These are phyloP conservation scores for Urechis unicinctus DNA, from an alignment of 2,888 invertebrate species.

Conservation along the genomic window DNA sequence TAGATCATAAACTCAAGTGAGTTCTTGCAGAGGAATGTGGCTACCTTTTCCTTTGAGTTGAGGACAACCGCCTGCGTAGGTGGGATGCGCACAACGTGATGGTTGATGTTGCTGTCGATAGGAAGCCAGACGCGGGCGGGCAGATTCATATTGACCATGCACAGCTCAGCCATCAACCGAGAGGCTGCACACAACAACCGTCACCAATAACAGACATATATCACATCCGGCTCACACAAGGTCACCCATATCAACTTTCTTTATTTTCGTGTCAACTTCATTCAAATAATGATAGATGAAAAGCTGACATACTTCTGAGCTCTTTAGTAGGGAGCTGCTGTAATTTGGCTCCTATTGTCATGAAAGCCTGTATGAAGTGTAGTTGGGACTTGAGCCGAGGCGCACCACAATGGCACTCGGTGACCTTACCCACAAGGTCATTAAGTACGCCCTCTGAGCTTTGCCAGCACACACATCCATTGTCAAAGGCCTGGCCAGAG, in stretches of 20 bases:
- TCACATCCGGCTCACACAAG: too few species aligned
- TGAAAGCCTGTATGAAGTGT: conserved; percentile 79
- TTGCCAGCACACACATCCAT: conserved; percentile 71
- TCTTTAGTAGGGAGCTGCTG: conserved; percentile 80
- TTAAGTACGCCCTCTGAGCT: conserved; percentile 75
- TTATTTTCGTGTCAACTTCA: too few species aligned
- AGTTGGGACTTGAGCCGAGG: conserved; percentile 75
- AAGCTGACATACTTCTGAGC: conserved; percentile 61
- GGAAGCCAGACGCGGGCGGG: conserved; percentile 98
- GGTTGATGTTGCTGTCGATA: conserved; percentile 64
- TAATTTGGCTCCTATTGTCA: conserved; percentile 76
- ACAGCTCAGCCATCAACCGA: conserved; percentile 82
- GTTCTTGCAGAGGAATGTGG: not conserved
- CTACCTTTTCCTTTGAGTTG: conserved; percentile 93
- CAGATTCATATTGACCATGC: conserved; percentile 87
- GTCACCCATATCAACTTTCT: too few species aligned
- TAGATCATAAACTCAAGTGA: not conserved
- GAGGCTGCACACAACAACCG: conserved; percentile 55
- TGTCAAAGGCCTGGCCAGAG: conserved; percentile 93
- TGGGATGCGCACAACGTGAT: conserved; percentile 93
- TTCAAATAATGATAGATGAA: not conserved
- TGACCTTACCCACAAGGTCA: conserved; percentile 66
- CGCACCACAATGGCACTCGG: conserved; percentile 70
- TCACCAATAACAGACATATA: too few species aligned
- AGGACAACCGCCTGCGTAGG: conserved; percentile 95